These are phyloP conservation scores for Tiaroga cobitis DNA, from an alignment of 2,797 vertebrate genomes.

Conservation along the genomic window DNA sequence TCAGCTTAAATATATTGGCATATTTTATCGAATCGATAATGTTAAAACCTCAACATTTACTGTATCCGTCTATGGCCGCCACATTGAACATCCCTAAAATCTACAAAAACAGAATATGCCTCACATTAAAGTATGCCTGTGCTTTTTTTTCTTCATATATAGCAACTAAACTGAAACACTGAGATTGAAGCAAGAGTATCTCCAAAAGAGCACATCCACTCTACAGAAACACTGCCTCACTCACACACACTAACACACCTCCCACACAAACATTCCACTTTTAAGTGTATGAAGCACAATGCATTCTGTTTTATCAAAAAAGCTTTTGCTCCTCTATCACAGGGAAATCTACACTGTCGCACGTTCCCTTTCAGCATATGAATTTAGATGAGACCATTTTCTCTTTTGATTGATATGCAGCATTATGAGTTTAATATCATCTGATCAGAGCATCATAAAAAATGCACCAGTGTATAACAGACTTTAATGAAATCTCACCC, in stretches of 20 bases:
- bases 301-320: conserved; percentile 41
- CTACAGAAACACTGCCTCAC: conserved; percentile 6
- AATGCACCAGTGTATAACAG: conserved; percentile 49
- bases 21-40: background rate
- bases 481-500: conserved; percentile 48
- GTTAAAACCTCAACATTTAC: background rate
- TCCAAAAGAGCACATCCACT: conserved; percentile 32
- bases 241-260: conserved; percentile 31
- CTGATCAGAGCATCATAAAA: conserved; percentile 55
- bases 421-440: conserved; percentile 43
- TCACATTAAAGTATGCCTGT: background rate
- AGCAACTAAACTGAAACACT: conserved; percentile 3
- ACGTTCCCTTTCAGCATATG: conserved; percentile 33
- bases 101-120: background rate
- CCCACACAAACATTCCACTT: conserved; percentile 46
- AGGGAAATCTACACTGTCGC: conserved; percentile 28
- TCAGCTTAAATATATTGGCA: background rate
- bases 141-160: background rate
- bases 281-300: conserved; percentile 36
- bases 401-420: conserved; percentile 46
- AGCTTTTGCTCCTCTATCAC: conserved; percentile 27
- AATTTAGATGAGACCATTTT: conserved; percentile 53
- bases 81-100: background rate
- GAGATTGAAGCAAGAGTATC: conserved; percentile 1
- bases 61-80: background rate